Base-by-base conservation (phyloP, 2,797 vertebrate genomes). In the Falco concolor region DNA sequence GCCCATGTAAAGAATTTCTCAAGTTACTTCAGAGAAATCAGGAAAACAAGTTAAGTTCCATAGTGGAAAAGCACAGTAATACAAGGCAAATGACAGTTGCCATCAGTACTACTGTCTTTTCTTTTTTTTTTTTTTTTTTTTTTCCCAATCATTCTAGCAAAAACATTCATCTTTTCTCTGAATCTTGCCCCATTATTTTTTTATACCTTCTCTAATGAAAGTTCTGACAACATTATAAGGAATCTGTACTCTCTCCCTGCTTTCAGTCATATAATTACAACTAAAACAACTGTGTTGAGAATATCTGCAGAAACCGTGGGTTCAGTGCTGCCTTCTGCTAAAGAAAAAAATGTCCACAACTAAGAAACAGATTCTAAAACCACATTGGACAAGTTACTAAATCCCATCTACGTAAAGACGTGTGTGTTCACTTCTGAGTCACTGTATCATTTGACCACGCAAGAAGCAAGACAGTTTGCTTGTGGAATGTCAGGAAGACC, bases 341-440 rank as follows among this genome's bases (percentile, higher is more conserved):
- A 93, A 83, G 34, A 3, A 65, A 90, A 76, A 68, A 74, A 54
- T 4, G 32, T 74, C 64, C 72, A 57, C 42, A 82, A 24, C 34
- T 87, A 56, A 76, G 40, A 59, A 86, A 83, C 24, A 92, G 57
- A 34, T 45, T 76, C 77, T 47, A 61, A 94, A 90, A 68, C 84
- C 88, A 89, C 89, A 54, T 0, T 59, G 75, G 63, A 74, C 38
- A 87, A 91, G 50, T 90, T 89, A 57, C 81, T 89, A 90, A 95
- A 89, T 82, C 83, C 61, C 57, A 92, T 92, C 90, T 87, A 92
- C 40, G 85, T 90, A 94, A 88, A 92, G 60, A 89, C 6, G 10
- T 68, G 70, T 91, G 90, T 65, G 57, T 69, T 89, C 78, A 69
- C 38, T 90, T 92, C 81, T 95, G 94, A 96, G 84, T 96, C 93